A percentile compares a stretch with the other conserved stretches of the same genome.
Evolutionary conservation across 2,888 invertebrate species (phyloP).

Genomic region (Netelia fuscicornis): DNA sequence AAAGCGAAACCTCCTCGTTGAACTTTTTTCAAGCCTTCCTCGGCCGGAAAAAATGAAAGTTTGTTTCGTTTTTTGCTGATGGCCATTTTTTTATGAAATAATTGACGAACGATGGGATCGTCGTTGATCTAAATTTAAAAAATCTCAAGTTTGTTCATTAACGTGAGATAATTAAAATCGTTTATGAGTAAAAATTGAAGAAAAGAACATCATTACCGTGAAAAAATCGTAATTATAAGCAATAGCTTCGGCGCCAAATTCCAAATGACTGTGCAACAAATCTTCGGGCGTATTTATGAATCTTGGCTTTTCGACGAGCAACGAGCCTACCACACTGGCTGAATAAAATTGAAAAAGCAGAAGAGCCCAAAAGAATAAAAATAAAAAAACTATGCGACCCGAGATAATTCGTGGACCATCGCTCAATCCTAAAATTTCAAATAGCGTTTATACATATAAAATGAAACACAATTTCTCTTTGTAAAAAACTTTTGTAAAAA

Average conservation of each 20-base stretch:
- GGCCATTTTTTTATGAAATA: slow-evolving; percentile 87
- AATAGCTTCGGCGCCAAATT: slow-evolving; percentile 79
- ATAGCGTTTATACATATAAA: not conserved
- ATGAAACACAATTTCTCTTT: not conserved
- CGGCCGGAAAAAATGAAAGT: slow-evolving; percentile 83
- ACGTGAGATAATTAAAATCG: not conserved
- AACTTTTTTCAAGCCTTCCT: slow-evolving; percentile 87
- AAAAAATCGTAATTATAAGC: slow-evolving; percentile 80
- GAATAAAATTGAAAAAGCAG: slow-evolving; percentile 83
- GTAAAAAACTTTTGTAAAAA: no score
- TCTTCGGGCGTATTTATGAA: slow-evolving; percentile 79
- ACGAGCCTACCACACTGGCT: slow-evolving; percentile 81
- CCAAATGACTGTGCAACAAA: slow-evolving; percentile 78
- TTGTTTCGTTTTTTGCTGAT: slow-evolving; percentile 72
- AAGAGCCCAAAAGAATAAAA: slow-evolving; percentile 79
- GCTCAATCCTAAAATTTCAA: slow-evolving; percentile 82
- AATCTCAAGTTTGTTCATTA: not conserved
- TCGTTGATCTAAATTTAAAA: slow-evolving; percentile 86
- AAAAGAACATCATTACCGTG: slow-evolving; percentile 67
- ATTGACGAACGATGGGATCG: slow-evolving; percentile 87
- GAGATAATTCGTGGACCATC: slow-evolving; percentile 85
- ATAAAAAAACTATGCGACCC: slow-evolving; percentile 78
- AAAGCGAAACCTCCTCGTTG: slow-evolving; percentile 89
- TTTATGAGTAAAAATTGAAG: not conserved
- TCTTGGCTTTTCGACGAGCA: slow-evolving; percentile 79